phyloP scores from a whole-genome alignment of 23 tunicate species.

The Styela clava region DNA sequence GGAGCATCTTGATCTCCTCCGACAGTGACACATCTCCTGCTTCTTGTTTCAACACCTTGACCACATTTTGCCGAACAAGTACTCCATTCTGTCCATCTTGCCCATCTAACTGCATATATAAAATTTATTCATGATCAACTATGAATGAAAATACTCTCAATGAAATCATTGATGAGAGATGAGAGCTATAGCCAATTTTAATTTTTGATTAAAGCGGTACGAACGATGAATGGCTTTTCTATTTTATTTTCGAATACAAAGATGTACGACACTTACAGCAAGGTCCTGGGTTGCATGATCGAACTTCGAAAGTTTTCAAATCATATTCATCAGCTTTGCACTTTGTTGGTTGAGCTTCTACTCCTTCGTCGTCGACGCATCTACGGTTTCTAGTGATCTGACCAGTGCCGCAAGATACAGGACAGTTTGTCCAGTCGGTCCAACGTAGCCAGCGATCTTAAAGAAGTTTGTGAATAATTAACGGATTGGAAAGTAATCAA shows the following conservation, averaged over 20 bases:
- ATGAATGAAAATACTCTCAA: too few relatives aligned
- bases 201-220: too few relatives aligned
- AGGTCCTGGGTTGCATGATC: neutral
- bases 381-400: neutral
- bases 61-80: conserved; percentile 9
- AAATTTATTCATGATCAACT: too few relatives aligned
- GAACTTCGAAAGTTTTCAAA: neutral
- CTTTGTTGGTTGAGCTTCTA: conserved; percentile 1
- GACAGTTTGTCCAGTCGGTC: conserved; percentile 4
- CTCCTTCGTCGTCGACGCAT: neutral
- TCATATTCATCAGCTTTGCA: too few relatives aligned
- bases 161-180: too few relatives aligned
- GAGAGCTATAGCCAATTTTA: too few relatives aligned
- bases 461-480: too few relatives aligned
- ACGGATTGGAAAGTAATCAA: too few relatives aligned
- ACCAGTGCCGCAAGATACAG: neutral
- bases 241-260: too few relatives aligned
- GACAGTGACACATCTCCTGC: neutral
- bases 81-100: neutral
- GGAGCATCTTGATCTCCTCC: neutral
- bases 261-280: neutral
- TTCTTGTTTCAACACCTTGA: neutral
- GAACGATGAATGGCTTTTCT: too few relatives aligned
- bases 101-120: neutral
- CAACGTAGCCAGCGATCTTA: conserved; percentile 22